Evolutionary conservation across 2,113 vertebrate genomes (phyloP).

Genomic region (Mus spicilegus): DNA sequence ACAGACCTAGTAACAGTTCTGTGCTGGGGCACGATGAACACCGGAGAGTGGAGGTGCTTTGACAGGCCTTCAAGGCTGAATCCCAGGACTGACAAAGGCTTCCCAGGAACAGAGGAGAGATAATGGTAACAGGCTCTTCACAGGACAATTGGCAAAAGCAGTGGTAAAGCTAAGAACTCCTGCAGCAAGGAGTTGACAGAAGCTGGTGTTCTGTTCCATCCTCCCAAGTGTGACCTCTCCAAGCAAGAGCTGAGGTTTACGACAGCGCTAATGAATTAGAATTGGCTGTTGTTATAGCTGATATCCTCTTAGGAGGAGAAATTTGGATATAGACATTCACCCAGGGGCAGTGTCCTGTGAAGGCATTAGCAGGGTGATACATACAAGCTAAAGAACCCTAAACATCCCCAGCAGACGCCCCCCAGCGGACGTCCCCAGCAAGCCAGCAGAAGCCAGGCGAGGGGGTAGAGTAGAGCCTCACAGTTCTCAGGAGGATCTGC

Average conservation of each 20-base stretch:
- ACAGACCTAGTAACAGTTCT: rapidly evolving
- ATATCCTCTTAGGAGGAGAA: neutral
- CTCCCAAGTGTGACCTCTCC: neutral
- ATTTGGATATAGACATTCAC: neutral
- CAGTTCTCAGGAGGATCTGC: neutral
- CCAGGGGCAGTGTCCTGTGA: neutral
- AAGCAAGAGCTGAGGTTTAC: neutral
- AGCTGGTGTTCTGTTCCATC: too few species aligned
- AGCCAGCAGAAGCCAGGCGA: neutral
- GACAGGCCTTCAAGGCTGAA: neutral
- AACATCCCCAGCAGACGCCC: too few species aligned
- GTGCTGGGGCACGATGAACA: rapidly evolving
- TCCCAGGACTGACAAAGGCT: neutral
- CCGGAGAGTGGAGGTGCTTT: too few species aligned
- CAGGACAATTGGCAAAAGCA: neutral
- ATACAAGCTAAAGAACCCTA: neutral
- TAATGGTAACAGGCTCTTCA: neutral
- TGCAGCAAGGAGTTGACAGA: neutral
- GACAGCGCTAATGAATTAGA: neutral
- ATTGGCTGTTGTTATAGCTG: neutral
- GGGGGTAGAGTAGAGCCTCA: too few species aligned
- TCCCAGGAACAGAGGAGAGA: neutral
- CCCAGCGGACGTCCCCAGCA: neutral
- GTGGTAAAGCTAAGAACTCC: neutral
- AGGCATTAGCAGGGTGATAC: neutral